phyloP scores from a whole-genome alignment of 2,888 invertebrate species.

The Operophtera brumata region DNA sequence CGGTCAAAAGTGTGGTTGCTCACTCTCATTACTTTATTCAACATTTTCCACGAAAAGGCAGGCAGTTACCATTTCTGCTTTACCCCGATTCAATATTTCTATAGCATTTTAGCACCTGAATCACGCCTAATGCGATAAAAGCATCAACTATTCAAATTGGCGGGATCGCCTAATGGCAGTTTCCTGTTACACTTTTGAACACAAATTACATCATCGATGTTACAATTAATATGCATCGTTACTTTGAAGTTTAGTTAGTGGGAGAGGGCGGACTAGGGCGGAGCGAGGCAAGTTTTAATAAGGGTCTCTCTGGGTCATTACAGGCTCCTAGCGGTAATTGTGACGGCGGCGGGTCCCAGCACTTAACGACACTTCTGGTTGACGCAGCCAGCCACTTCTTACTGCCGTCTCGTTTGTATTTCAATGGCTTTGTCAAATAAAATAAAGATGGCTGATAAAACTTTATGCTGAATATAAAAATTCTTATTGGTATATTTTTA shows the following conservation, averaged over 20 bases:
- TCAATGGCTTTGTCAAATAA: constrained; percentile 41
- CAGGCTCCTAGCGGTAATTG: constrained; percentile 68
- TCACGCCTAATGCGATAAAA: constrained; percentile 15
- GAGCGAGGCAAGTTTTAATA: constrained; percentile 69
- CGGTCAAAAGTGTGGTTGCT: no score
- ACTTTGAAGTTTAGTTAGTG: constrained; percentile 65
- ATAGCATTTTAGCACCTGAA: neutral
- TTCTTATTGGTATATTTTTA: constrained; percentile 5
- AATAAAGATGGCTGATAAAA: constrained; percentile 26
- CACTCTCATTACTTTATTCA: no score
- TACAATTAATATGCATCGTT: constrained; percentile 71
- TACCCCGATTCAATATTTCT: neutral
- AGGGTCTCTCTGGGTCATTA: constrained; percentile 73
- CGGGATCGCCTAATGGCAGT: constrained; percentile 32
- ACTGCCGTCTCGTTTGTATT: constrained; percentile 50
- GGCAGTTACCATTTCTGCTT: no score
- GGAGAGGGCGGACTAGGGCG: constrained; percentile 43
- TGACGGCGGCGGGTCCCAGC: constrained; percentile 56
- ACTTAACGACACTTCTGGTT: constrained; percentile 64
- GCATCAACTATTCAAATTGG: constrained; percentile 25
- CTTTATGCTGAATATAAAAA: constrained; percentile 17
- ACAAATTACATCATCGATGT: constrained; percentile 60
- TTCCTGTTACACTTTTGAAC: constrained; percentile 37
- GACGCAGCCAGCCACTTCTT: constrained; percentile 51
- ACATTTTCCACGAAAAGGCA: no score